A percentile compares a stretch with the other conserved stretches of the same genome.
Conservation (phyloP, 2,888 invertebrate species). For the Lasioglossum calceatum region DNA sequence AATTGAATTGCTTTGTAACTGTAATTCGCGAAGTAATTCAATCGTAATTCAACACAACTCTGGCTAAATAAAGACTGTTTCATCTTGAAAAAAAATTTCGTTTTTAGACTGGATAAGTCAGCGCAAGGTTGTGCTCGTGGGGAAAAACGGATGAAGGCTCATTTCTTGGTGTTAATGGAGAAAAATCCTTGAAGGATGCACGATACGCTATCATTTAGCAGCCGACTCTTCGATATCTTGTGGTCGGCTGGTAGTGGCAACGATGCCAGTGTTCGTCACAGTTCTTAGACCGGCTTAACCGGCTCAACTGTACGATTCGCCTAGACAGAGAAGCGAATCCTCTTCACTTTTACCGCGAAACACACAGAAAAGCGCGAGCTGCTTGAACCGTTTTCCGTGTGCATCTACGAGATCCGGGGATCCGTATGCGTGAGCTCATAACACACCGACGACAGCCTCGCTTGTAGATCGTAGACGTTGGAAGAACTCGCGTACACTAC, state of each 20-base stretch:
- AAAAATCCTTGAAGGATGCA: not conserved
- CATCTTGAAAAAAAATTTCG: not conserved
- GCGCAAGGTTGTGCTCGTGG: not conserved
- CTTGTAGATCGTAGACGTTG: constrained; percentile 20
- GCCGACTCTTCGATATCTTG: constrained; percentile 38
- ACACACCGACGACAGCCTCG: not conserved
- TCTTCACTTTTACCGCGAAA: constrained; percentile 77
- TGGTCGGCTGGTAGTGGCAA: constrained; percentile 29
- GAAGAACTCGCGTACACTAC: constrained; percentile 26
- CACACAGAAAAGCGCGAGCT: constrained; percentile 68
- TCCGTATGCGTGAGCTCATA: constrained; percentile 20
- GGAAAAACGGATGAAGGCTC: not conserved
- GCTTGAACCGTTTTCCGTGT: constrained; percentile 62
- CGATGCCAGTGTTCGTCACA: constrained; percentile 53
- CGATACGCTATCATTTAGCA: not conserved
- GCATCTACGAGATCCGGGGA: not conserved
- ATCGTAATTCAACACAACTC: no score
- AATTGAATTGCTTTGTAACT: no score
- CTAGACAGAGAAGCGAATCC: constrained; percentile 61
- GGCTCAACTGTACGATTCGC: constrained; percentile 63
- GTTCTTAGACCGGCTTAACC: constrained; percentile 66
- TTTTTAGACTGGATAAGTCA: not conserved
- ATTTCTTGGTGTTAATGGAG: not conserved
- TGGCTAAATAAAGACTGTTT: not conserved
- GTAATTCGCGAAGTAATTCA: no score